Conservation (phyloP, 2,797 vertebrate species). For the Poliocrania exsul region DNA sequence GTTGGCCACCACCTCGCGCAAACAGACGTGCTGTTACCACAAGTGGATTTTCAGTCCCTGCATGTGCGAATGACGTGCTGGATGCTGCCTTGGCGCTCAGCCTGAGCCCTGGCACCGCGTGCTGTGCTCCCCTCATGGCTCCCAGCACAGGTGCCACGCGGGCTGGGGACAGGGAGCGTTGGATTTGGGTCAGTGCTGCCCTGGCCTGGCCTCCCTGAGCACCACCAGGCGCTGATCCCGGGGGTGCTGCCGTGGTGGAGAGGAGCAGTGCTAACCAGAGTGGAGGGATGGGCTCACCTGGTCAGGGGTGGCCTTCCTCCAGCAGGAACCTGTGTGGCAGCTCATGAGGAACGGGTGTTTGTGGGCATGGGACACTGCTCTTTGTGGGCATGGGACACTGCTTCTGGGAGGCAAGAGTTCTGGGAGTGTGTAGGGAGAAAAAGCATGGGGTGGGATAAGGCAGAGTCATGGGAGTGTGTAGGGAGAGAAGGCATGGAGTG, state of each 20-base stretch:
- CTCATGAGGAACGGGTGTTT: too few species aligned
- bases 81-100: constrained; percentile 42
- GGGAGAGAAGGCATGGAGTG: neutral
- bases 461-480: neutral
- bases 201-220: neutral
- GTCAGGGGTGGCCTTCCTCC: neutral
- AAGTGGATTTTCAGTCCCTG: constrained; percentile 54
- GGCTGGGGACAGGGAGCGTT: neutral
- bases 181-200: neutral
- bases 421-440: neutral
- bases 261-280: neutral
- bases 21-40: constrained; percentile 65
- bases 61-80: constrained; percentile 52
- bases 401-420: too few species aligned
- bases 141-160: fast-evolving
- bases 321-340: neutral
- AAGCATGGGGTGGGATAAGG: neutral
- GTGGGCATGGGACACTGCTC: too few species aligned
- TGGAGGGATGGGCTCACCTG: neutral
- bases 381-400: too few species aligned
- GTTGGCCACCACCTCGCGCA: constrained; percentile 58
- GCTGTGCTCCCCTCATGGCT: neutral
- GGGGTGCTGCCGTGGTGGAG: neutral
- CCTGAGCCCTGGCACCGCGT: constrained; percentile 1
- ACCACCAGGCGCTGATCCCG: fast-evolving